A percentile compares a stretch with the other conserved stretches of the same genome.
These are phyloP conservation scores for Megaceryle alcyon DNA, from an alignment of 2,797 vertebrate genomes.

Conservation along the genomic window DNA sequence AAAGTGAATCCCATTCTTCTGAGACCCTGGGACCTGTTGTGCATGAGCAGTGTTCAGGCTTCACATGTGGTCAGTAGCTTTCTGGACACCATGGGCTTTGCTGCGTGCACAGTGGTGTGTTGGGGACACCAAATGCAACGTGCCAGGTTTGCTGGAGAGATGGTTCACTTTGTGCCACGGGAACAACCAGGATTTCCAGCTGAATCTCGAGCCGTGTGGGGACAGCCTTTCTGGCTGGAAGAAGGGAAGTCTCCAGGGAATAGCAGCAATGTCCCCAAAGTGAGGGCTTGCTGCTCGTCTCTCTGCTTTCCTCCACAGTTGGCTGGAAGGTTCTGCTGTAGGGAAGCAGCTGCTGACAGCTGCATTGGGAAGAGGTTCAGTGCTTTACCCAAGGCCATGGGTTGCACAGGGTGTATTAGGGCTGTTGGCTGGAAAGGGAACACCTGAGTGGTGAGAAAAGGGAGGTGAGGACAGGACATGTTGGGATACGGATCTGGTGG, in stretches of 20 bases:
- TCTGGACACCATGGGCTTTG: neutral
- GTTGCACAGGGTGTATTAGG: neutral
- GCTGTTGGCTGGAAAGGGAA: neutral
- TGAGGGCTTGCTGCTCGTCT: fast-evolving
- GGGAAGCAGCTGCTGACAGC: neutral
- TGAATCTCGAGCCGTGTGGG: neutral
- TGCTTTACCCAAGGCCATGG: neutral
- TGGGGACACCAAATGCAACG: fast-evolving
- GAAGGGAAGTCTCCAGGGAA: neutral
- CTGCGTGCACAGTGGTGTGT: neutral
- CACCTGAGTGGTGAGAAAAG: neutral
- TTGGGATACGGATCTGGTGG: neutral
- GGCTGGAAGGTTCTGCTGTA: neutral
- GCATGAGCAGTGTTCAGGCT: neutral
- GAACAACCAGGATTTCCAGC: neutral
- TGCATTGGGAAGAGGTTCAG: neutral
- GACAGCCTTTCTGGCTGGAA: neutral
- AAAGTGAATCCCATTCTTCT: neutral
- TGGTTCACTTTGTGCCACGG: neutral
- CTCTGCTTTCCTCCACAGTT: neutral
- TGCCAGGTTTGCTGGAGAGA: neutral
- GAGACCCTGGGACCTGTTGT: neutral
- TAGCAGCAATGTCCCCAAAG: neutral
- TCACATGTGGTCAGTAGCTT: neutral
- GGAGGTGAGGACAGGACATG: neutral